Evolutionary conservation across 2,888 invertebrate genomes (phyloP).

Genomic region (Drosophila formosana): DNA sequence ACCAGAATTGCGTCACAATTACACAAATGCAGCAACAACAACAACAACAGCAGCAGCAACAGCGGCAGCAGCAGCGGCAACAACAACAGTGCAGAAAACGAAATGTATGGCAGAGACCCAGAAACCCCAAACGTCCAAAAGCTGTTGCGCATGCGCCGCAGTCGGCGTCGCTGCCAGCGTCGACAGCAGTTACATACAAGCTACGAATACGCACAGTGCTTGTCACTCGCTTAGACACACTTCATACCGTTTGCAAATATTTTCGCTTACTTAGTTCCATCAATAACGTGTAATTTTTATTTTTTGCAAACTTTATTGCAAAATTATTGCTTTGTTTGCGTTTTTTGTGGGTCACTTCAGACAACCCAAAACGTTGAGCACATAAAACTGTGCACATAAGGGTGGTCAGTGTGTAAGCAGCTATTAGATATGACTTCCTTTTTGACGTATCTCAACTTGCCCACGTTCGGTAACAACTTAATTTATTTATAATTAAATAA

Average conservation of each 20-base stretch:
- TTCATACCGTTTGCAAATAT: not conserved
- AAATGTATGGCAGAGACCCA: slow-evolving; percentile 70
- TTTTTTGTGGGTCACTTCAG: slow-evolving; percentile 1
- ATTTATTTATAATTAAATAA: slow-evolving; percentile 13
- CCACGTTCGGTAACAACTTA: not conserved
- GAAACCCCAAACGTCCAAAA: slow-evolving; percentile 67
- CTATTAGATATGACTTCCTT: slow-evolving; percentile 16
- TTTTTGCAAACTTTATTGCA: not conserved
- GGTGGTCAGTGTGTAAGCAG: not conserved
- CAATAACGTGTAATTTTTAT: not conserved
- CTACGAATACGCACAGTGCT: not conserved
- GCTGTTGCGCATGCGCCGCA: slow-evolving; percentile 68
- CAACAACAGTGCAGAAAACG: slow-evolving; percentile 19
- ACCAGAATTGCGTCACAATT: slow-evolving; percentile 74
- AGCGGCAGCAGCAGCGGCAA: slow-evolving; percentile 14
- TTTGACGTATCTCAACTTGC: not conserved
- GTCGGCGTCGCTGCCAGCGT: slow-evolving; percentile 9
- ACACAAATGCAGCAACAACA: slow-evolving; percentile 60
- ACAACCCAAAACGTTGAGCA: not conserved
- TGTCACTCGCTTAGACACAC: slow-evolving; percentile 16
- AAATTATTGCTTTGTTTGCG: not conserved
- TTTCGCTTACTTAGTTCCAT: not conserved
- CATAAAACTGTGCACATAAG: not conserved
- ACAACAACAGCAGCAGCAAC: slow-evolving; percentile 36
- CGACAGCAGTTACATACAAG: slow-evolving; percentile 26